Evolutionary conservation across 2,888 invertebrate genomes (phyloP).

Genomic region (Trichogramma evanescens): DNA sequence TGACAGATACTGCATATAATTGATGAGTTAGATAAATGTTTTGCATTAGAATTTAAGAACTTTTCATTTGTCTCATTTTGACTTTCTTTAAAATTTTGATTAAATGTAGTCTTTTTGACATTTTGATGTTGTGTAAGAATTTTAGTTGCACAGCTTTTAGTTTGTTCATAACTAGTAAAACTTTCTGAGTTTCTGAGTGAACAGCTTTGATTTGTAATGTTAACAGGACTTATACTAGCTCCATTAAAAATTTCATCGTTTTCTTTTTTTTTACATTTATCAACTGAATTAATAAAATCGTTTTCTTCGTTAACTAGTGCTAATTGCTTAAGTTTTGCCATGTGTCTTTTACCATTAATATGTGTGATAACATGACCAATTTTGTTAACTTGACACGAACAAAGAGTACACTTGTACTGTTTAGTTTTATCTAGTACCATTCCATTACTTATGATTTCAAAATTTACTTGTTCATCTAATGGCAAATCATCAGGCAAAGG

Average conservation of each 20-base stretch:
- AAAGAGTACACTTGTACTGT: constrained; percentile 13
- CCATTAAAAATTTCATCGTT: background rate
- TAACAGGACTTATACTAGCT: background rate
- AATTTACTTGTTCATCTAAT: constrained; percentile 1
- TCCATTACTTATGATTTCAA: constrained; percentile 11
- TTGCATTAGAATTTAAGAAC: background rate
- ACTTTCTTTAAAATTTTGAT: background rate
- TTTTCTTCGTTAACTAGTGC: background rate
- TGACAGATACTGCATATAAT: constrained; percentile 13
- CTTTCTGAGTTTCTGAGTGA: too few relatives aligned
- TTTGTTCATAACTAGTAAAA: background rate
- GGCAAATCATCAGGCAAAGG: background rate
- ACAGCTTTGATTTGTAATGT: too few relatives aligned
- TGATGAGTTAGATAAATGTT: background rate
- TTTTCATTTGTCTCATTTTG: background rate
- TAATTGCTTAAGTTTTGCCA: constrained; percentile 4
- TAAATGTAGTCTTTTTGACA: background rate
- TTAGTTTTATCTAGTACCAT: constrained; percentile 4
- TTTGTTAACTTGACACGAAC: constrained; percentile 8
- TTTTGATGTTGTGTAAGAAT: background rate
- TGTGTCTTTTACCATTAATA: constrained; percentile 13
- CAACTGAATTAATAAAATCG: background rate
- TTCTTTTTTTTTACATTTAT: background rate
- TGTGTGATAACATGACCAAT: constrained; percentile 11
- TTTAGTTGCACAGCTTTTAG: background rate